Conservation (phyloP, 2,888 invertebrate genomes). For the Torymus aiolomorphi region DNA sequence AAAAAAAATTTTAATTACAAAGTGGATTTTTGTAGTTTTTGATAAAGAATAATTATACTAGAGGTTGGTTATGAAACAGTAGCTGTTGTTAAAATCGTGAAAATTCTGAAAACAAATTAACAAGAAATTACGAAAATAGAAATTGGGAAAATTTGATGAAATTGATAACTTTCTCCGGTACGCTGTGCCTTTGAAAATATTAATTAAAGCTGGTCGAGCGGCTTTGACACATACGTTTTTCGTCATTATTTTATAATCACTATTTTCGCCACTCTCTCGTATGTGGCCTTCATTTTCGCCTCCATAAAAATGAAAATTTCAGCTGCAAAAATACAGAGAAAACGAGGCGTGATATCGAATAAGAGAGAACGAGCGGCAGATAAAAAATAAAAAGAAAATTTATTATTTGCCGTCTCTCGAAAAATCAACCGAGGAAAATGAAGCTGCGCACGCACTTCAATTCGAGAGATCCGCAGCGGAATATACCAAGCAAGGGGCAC, state of each 20-base stretch:
- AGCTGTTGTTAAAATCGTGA: no score
- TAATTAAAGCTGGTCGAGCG: constrained; percentile 23
- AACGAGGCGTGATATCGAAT: neutral
- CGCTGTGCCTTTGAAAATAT: neutral
- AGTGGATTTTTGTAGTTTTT: no score
- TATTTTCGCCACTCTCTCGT: neutral
- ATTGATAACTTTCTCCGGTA: neutral
- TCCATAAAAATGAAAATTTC: neutral
- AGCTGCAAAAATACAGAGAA: neutral
- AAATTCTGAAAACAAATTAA: neutral
- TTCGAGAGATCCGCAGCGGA: no score
- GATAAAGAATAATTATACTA: no score
- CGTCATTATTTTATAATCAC: constrained; percentile 7
- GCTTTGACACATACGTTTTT: neutral
- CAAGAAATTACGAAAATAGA: neutral
- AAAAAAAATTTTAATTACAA: no score
- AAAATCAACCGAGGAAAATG: neutral
- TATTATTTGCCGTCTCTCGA: no score
- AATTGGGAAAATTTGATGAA: neutral
- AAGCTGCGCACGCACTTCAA: no score
- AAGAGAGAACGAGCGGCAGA: neutral
- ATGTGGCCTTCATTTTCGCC: neutral
- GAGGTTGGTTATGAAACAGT: no score
- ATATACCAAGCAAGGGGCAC: no score
- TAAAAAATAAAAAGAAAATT: no score